A percentile compares a stretch with the other conserved stretches of the same genome.
Conservation (phyloP, 64 coral and sea anemone species). For the Cladopsammia gracilis region DNA sequence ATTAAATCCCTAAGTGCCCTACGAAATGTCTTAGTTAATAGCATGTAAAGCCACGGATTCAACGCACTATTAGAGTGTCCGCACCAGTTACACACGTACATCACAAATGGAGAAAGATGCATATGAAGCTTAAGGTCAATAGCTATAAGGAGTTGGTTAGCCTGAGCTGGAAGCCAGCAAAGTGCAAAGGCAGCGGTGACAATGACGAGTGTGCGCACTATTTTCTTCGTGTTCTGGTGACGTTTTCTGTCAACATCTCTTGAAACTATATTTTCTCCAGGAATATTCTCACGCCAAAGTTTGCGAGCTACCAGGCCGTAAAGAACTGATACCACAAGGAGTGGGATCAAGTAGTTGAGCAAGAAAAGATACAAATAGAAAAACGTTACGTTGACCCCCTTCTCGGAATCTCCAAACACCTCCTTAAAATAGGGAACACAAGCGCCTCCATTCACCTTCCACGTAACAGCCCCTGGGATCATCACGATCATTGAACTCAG, state of each 20-base stretch:
- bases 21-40: conserved; percentile 33
- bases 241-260: not conserved
- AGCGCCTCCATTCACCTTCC: not conserved
- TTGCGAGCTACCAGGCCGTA: not conserved
- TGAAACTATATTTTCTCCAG: not conserved
- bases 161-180: conserved; percentile 48
- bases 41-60: conserved; percentile 37
- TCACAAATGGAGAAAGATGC: not conserved
- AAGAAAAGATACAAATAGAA: not conserved
- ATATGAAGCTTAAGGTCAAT: not conserved
- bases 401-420: not conserved
- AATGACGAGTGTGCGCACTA: conserved; percentile 15
- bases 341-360: not conserved
- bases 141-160: conserved; percentile 43
- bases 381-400: not conserved
- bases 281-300: not conserved
- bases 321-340: not conserved
- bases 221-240: not conserved
- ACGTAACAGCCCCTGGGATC: not conserved
- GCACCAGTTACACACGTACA: conserved; percentile 21
- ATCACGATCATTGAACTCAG: not conserved
- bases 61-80: conserved; percentile 44
- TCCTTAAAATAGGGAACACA: not conserved
- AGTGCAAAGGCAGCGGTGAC: conserved; percentile 34
- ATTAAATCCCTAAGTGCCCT: not conserved